Evolutionary conservation across 2,797 vertebrate genomes (phyloP).

Genomic region (Fratercula arctica): DNA sequence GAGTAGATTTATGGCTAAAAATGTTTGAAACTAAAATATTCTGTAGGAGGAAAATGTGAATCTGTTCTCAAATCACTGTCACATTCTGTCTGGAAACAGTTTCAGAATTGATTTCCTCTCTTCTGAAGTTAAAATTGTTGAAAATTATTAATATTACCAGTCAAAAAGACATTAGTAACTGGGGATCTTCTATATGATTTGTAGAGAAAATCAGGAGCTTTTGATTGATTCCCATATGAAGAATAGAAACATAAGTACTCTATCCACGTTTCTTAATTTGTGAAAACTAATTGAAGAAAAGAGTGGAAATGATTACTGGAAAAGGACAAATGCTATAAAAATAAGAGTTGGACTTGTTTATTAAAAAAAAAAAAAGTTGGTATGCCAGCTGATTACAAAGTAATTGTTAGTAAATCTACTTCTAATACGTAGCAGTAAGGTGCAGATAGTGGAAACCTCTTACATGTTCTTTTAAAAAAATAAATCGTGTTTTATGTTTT

Average conservation of each 20-base stretch:
- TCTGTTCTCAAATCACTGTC: neutral
- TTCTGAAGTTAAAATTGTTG: neutral
- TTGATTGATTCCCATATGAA: neutral
- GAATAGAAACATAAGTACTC: neutral
- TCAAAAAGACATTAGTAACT: neutral
- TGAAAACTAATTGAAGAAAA: neutral
- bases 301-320: neutral
- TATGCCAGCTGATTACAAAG: neutral
- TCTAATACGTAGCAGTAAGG: neutral
- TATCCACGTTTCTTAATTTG: neutral
- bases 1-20: neutral
- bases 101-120: neutral
- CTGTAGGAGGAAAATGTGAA: neutral
- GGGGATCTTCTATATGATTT: neutral
- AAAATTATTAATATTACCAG: neutral
- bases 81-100: neutral
- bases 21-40: neutral
- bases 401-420: neutral
- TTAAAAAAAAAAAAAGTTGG: neutral
- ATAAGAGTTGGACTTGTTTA: neutral
- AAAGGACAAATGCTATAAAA: neutral
- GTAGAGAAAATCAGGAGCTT: neutral
- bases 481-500: conserved; percentile 35
- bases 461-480: neutral
- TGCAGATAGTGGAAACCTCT: neutral